phyloP scores from a whole-genome alignment of 2,888 invertebrate species.

The Odontocerum albicorne region DNA sequence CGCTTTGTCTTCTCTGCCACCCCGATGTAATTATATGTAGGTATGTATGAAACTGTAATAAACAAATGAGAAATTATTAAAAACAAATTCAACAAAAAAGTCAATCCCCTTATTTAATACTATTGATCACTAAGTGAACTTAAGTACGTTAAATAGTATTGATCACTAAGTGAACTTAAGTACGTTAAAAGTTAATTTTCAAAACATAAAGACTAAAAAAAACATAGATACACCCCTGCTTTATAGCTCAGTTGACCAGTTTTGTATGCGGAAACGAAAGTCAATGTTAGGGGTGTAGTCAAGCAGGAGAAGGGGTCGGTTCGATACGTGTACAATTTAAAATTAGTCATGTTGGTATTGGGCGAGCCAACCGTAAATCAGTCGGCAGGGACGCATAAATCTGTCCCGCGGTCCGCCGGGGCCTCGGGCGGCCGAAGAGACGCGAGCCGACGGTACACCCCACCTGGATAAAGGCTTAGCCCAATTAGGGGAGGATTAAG shows the following conservation, averaged over 20 bases:
- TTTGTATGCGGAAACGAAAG: constrained; percentile 16
- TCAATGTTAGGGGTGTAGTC: background rate
- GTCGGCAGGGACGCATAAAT: constrained; percentile 35
- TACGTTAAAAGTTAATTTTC: no score
- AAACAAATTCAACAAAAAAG: no score
- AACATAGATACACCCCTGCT: constrained; percentile 2
- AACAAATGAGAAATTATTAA: no score
- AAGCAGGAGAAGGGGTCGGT: constrained; percentile 10
- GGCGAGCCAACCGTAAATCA: constrained; percentile 34
- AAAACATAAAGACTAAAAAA: no score
- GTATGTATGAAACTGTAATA: no score
- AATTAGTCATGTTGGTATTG: constrained; percentile 36
- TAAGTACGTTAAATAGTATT: no score
- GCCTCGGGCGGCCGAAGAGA: constrained; percentile 13
- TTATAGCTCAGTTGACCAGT: constrained; percentile 13
- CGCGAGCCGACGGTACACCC: constrained; percentile 4
- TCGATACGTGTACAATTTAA: constrained; percentile 36
- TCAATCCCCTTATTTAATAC: no score
- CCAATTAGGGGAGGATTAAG: constrained; percentile 15
- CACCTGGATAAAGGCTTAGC: constrained; percentile 20
- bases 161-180: no score
- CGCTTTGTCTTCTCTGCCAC: no score
- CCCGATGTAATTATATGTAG: no score
- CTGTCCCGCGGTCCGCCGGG: constrained; percentile 30
- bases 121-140: no score